Evolutionary conservation across 2,888 invertebrate species (phyloP), one percentile per base, ranked within the genome.

Genomic region (Drosophila eohydei): DNA sequence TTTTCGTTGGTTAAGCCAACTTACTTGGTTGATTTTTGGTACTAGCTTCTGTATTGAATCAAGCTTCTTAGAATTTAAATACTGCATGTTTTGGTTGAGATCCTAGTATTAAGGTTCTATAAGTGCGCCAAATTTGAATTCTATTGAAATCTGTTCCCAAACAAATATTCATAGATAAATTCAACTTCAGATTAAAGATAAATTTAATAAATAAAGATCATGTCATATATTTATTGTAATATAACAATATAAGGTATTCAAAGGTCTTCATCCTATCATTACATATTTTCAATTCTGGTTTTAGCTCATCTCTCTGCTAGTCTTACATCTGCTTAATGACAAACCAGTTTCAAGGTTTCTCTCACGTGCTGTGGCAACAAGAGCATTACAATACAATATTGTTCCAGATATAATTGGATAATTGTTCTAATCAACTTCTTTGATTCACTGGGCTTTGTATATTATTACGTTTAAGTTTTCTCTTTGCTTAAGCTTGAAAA

Each of bases 331-430:
- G 16, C 2, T 55, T 66, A 69, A 67, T 58, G 12, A 4, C 32
- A 65, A 83, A 88, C 83, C 86, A 78, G 83, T 83, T 83, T 82
- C 30, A 12, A 59, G 50, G 60, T 77, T 71, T 79, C 77, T 70
- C 74, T 74, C 34, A 40, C 63, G 21, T 26, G 55, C 64, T 44
- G 54, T 26, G 43, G 40, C 50, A 73, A 38, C 30, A 60, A 43
- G 21, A 52, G 61, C 28, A 34, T 51, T 51, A 41, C 48, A 52
- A 46, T 41, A 44, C 56, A 52, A 16, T 44, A 40, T 46, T 14
- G 50, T 63, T 78, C 43, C 41, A 28, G n/a, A 40, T 54, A 60
- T 54, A 68, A 59, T 73, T 60, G 44, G 60, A 50, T 44, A 61
- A 48, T 54, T 54, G 26, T 7, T 28, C 26, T 46, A 36, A 32